Base-by-base conservation (phyloP, 2,113 vertebrate species). In the Eidolon helvum region DNA sequence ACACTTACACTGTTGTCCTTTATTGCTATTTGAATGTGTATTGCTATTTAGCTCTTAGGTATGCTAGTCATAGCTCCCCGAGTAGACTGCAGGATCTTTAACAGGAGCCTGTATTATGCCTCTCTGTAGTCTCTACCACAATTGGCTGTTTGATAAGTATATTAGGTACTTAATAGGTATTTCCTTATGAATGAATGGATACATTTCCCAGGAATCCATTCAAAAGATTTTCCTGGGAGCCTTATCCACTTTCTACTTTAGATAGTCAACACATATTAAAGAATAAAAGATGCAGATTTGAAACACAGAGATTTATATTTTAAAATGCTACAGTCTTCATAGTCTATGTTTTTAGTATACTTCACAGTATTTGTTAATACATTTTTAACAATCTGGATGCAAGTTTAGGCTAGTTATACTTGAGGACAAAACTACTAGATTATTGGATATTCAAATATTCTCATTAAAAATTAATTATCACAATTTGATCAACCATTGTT, bases 381-480 rank as follows among this genome's bases (percentile, higher is more conserved):
- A 74, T 21, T 83, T 84, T 35, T 16, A 50, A 43, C 16, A 83
- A 35, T 10, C 48, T 79, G 57, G 50, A 69, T 82, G 53, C 71
- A 97, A 85, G 59, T 90, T 87, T 94, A 90, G 71, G 66, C 63
- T 86, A 74, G 69, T 86, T 93, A 88, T 55, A 55, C 38, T 75
- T 83, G 61, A 87, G 66, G 53, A 86, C 10, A 90, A 92, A 95
- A 48, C 59, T 91, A 89, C 55, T 45, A 92, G 22, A 90, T 74
- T 71, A 55, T 63, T 30, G 45, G 12, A n/a, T 53, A 78, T 65
- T 90, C 57, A 96, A 77, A 90, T 69, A 90, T 59, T 87, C 69
- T 94, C 74, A 95, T 68, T 66, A 68, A 68, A 96, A 94, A 65
- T 84, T 59, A 77, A 85, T 92, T 45, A 85, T 90, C 74, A 82